Percentiles rank a stretch among this genome's conserved stretches.
These are phyloP conservation scores for Platanista minor DNA, from an alignment of 2,113 vertebrate genomes.

Conservation along the genomic window DNA sequence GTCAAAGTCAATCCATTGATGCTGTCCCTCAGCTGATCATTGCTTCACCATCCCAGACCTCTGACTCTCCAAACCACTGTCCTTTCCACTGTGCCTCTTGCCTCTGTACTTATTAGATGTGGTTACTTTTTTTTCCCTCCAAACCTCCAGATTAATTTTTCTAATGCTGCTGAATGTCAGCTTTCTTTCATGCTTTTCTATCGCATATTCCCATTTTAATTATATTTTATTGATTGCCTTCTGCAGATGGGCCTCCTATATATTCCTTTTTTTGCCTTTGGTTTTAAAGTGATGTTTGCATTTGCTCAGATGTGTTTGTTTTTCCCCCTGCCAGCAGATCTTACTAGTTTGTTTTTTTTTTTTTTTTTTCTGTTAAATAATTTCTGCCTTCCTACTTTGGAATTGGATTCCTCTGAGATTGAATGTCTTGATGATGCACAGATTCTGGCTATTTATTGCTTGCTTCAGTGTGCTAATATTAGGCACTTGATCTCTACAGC, in stretches of 20 bases:
- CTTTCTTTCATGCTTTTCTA: neutral
- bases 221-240: neutral
- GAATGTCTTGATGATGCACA: neutral
- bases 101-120: neutral
- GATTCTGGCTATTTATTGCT: neutral
- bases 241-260: neutral
- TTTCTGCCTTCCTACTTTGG: neutral
- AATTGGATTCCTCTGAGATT: neutral
- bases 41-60: rapidly evolving
- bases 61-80: too few relatives aligned
- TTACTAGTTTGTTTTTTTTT: neutral
- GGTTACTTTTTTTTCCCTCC: neutral
- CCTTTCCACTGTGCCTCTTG: neutral
- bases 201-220: neutral
- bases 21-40: neutral
- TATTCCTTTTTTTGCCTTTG: neutral
- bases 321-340: neutral
- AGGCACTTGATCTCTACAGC: neutral
- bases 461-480: neutral
- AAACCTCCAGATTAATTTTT: neutral
- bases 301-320: neutral
- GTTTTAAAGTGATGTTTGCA: neutral
- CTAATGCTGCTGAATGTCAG: neutral
- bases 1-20: neutral
- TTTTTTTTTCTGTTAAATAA: neutral